Evolutionary conservation across 1,140 invertebrate genomes (phyloP).

Genomic region (Drosophila virilis): DNA sequence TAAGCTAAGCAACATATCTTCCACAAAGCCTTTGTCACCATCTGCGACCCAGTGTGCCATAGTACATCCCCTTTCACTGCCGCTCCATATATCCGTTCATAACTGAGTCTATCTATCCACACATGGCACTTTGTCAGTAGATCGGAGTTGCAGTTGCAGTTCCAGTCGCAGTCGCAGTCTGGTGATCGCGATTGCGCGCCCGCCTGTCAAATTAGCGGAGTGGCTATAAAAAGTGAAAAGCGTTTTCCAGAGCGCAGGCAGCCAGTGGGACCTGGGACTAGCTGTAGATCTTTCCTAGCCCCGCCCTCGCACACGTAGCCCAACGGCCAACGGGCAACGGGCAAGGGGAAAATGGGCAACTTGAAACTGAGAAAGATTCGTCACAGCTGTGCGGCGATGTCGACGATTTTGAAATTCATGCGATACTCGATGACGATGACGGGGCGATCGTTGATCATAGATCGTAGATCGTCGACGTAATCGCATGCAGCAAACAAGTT

Average conservation of each 20-base stretch:
- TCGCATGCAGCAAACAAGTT: constrained; percentile 81
- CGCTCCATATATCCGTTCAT: constrained; percentile 13
- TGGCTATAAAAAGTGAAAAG: constrained; percentile 80
- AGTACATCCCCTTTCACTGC: constrained; percentile 18
- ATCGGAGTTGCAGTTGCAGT: constrained; percentile 17
- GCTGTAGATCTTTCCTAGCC: constrained; percentile 24
- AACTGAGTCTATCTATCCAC: constrained; percentile 45
- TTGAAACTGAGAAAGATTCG: constrained; percentile 50
- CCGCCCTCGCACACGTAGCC: constrained; percentile 51
- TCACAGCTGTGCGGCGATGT: constrained; percentile 67
- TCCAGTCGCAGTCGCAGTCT: constrained; percentile 22
- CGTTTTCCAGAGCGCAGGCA: constrained; percentile 42
- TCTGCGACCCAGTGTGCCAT: constrained; percentile 29
- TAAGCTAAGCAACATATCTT: too few species aligned
- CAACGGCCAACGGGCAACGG: constrained; percentile 5
- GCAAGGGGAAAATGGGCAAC: constrained; percentile 1
- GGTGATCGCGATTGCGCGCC: constrained; percentile 74
- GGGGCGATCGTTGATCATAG: constrained; percentile 45
- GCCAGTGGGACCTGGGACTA: constrained; percentile 35
- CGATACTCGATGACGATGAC: constrained; percentile 59
- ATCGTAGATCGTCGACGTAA: constrained; percentile 60
- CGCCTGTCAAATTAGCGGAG: constrained; percentile 77
- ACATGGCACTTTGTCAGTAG: constrained; percentile 69
- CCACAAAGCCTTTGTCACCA: neutral
- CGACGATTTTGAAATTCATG: constrained; percentile 78